A percentile compares a stretch with the other conserved stretches of the same genome.
These are phyloP conservation scores for Phyllostomus discolor DNA, from an alignment of 2,113 vertebrate species.

Conservation along the genomic window DNA sequence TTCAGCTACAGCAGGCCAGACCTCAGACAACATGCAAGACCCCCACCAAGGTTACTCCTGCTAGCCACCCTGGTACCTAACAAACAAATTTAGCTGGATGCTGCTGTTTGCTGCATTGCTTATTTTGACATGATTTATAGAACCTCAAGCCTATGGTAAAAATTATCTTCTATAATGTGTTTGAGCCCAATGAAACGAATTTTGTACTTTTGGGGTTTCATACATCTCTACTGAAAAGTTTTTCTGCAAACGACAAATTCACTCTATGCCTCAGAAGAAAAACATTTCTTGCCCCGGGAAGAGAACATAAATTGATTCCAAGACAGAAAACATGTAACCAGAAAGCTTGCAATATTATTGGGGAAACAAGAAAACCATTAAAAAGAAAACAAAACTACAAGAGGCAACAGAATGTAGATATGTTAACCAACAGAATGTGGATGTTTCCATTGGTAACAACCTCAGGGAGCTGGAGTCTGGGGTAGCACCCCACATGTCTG, in stretches of 20 bases:
- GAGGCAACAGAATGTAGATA: neutral
- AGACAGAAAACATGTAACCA: neutral
- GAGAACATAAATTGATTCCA: neutral
- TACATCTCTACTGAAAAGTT: neutral
- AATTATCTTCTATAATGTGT: neutral
- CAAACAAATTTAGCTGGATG: neutral
- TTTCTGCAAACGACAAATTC: neutral
- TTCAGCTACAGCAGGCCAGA: neutral
- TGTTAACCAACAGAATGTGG: neutral
- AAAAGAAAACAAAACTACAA: neutral
- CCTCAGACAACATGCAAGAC: neutral
- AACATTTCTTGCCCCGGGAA: neutral
- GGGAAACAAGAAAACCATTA: neutral
- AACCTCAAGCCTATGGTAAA: neutral
- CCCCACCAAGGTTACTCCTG: no score
- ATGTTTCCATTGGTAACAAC: neutral
- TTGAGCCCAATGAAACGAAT: neutral
- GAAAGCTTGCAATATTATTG: neutral
- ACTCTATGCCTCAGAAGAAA: neutral
- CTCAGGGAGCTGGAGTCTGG: neutral
- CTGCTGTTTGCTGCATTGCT: neutral
- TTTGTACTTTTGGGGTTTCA: neutral
- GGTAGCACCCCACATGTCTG: neutral
- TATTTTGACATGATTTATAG: neutral
- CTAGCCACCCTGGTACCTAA: neutral